These are phyloP conservation scores for Euzophera pinguis DNA, from an alignment of 2,888 invertebrate species.

Conservation along the genomic window DNA sequence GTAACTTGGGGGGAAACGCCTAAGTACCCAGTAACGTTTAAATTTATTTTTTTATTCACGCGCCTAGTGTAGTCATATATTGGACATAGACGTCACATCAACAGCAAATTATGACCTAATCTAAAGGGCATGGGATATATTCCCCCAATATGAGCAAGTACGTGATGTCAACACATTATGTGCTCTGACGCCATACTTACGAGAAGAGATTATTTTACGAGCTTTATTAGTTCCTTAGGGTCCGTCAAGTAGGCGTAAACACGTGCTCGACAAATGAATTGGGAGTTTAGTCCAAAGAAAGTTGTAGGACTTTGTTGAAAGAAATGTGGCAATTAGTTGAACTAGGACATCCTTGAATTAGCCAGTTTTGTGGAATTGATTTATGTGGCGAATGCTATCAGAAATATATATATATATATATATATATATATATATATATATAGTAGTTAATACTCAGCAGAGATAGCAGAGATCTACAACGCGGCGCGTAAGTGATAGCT, in stretches of 20 bases:
- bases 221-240: slow-evolving; percentile 3
- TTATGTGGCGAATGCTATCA: too few species aligned
- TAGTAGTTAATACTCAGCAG: too few species aligned
- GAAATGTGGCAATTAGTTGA: background rate
- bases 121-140: slow-evolving; percentile 16
- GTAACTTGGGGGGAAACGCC: too few species aligned
- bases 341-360: background rate
- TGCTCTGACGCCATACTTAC: slow-evolving; percentile 7
- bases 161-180: slow-evolving; percentile 17
- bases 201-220: slow-evolving; percentile 11
- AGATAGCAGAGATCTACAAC: too few species aligned
- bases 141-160: slow-evolving; percentile 17
- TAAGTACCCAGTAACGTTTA: background rate
- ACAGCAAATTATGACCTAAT: slow-evolving; percentile 22
- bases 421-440: too few species aligned
- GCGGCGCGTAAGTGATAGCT: too few species aligned
- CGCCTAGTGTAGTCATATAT: background rate
- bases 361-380: background rate
- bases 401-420: too few species aligned
- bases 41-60: background rate
- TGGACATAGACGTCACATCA: slow-evolving; percentile 15
- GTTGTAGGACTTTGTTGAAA: background rate
- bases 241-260: slow-evolving; percentile 2
- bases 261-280: background rate
- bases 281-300: background rate